A percentile compares a stretch with the other conserved stretches of the same genome.
phyloP scores from a whole-genome alignment of 2,888 invertebrate genomes.

The Abrostola triplasia region DNA sequence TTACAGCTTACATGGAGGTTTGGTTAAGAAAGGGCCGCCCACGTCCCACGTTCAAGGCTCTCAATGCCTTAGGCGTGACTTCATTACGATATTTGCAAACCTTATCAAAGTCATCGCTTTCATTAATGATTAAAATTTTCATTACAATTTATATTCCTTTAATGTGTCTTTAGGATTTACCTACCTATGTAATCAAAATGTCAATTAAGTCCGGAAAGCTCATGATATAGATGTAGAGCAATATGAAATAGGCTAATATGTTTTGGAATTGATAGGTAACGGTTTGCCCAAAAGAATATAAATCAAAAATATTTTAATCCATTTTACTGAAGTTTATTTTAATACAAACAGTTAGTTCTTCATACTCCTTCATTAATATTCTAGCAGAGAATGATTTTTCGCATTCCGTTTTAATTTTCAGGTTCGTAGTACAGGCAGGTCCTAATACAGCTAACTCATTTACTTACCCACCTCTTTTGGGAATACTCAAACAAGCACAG shows the following conservation, averaged over 20 bases:
- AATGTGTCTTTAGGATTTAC: too few relatives aligned
- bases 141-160: too few relatives aligned
- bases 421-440: background rate
- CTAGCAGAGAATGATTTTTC: background rate
- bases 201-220: too few relatives aligned
- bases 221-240: too few relatives aligned
- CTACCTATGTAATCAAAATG: too few relatives aligned
- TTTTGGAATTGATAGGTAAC: too few relatives aligned
- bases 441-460: background rate
- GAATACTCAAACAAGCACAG: background rate
- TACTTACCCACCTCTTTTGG: background rate
- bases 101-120: background rate
- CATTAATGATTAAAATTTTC: background rate
- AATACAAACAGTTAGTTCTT: too few relatives aligned
- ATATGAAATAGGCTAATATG: too few relatives aligned
- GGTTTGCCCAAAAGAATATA: too few relatives aligned
- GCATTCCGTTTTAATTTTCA: background rate
- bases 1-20: background rate
- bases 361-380: background rate
- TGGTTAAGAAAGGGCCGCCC: background rate
- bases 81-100: constrained; percentile 2
- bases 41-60: background rate
- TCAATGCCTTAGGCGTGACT: constrained; percentile 1
- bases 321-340: too few relatives aligned
- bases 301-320: too few relatives aligned